Base-by-base conservation (phyloP, 2,888 invertebrate species). In the Nipponacmea schrenckii region DNA sequence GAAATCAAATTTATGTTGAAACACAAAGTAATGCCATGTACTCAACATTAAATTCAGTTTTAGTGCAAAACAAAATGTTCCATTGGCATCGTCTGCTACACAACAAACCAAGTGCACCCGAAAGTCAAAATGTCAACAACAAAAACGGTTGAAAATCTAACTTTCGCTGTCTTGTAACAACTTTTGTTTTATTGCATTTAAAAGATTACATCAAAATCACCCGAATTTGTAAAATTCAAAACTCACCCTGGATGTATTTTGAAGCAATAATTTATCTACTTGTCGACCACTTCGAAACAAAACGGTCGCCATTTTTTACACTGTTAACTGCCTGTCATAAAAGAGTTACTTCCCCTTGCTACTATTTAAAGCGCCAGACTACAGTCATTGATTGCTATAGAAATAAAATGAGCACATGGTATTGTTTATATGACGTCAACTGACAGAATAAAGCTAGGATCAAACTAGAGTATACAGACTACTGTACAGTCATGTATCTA, bases 221-320 rank as follows among this genome's bases (percentile, higher is more conserved):
- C 39, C 4, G 10, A 39, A 39, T 2, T 5, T 8, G 24, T 24
- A 20, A 0, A 56, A 24, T 8, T 24, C 4, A 24, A 14, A 68
- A 71, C 74, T 67, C 75, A 82, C 83, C 77, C 75, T 75, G 0
- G 75, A 68, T 15, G 79, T 76, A 70, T 77, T 74, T 64, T 74
- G 71, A 50, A 78, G 72, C 64, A 73, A 68, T 14, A 73, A 65
- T 72, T 77, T 79, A 71, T 80, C 77, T 64, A 80, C 77, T 39
- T 77, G 68, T 63, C 79, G 80, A 72, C 83, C 79, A 71, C 79
- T 79, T 69, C 83, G 79, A 75, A 82, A 80, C 62, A 82, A 68
- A 64, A 76, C 74, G 74, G 81, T 79, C 79, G 83, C 83, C 83
- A 83, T 83, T 62, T 82, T 82, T 46, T 64, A 7, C 26, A n/a